Base-by-base conservation (phyloP, 2,797 vertebrate species). In the Alca torda region DNA sequence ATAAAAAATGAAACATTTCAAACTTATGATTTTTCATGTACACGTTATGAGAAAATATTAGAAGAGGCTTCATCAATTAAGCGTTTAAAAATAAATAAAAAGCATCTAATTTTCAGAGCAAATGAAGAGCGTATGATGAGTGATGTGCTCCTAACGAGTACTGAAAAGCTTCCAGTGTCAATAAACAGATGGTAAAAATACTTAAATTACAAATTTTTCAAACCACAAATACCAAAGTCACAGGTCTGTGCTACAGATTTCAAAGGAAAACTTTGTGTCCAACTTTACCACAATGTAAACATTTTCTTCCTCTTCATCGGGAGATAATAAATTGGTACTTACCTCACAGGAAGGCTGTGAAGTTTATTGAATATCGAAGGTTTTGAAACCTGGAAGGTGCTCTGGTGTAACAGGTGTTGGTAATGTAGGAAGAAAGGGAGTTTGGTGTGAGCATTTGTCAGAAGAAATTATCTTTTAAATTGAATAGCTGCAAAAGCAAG, bases 101-200 rank as follows among this genome's bases (percentile, higher is more conserved):
- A 69, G 25, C 35, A 72, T 64, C 65, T 83, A 75, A 78, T 78
- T 94, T 94, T 93, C 53, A 79, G 46, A 87, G 79, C 28, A 90
- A 95, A 81, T 81, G 65, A 85, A 85, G 65, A 68, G 17, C 0
- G 0, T 33, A 26, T 2, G 68, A 85, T 89, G 92, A 96, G 50
- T 87, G 61, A 94, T 84, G 35, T 75, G 35, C 46, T 95, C 50
- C 61, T 95, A 68, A 87, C 59, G 79, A 83, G 75, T 37, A 45
- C 59, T 87, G 76, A 93, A 96, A 93, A 73, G 24, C 50, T 93
- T 94, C 72, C 87, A 93, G n/a, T 39, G 41, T 92, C 95, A 96
- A 96, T 84, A 95, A 95, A 81, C 65, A 93, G 79, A 75, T 56
- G 82, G 85, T 88, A 84, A 94, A 96, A 89, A 92, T 80, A 90